A percentile compares a stretch with the other conserved stretches of the same genome.
These are phyloP conservation scores for Horisme vitalbata DNA, from an alignment of 2,888 invertebrate genomes.

Conservation along the genomic window DNA sequence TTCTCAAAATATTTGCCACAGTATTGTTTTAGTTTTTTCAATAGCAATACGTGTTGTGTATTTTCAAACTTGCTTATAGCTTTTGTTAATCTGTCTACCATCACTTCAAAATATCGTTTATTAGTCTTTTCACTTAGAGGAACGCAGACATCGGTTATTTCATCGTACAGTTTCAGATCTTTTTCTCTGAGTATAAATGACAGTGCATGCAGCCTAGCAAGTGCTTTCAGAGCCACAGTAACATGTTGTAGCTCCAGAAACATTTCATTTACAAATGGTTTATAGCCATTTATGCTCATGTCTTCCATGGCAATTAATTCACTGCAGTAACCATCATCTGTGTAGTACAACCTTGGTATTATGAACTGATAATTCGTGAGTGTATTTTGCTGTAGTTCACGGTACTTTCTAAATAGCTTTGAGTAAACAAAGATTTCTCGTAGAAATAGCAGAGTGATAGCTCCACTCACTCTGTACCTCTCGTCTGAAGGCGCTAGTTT, in stretches of 20 bases:
- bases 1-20: constrained; percentile 48
- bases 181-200: constrained; percentile 57
- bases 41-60: constrained; percentile 48
- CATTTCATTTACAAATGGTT: constrained; percentile 47
- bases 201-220: constrained; percentile 66
- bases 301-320: constrained; percentile 66
- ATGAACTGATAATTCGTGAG: constrained; percentile 34
- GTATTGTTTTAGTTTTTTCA: constrained; percentile 48
- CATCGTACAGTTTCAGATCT: constrained; percentile 43
- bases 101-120: constrained; percentile 59
- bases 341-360: constrained; percentile 59
- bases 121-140: constrained; percentile 56
- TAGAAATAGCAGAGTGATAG: constrained; percentile 61
- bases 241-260: constrained; percentile 64
- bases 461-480: constrained; percentile 65
- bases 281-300: constrained; percentile 57
- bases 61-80: constrained; percentile 53
- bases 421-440: constrained; percentile 67
- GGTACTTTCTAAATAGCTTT: constrained; percentile 50
- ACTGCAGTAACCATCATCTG: constrained; percentile 55
- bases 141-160: constrained; percentile 50
- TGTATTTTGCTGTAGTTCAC: constrained; percentile 43
- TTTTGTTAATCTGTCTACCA: constrained; percentile 62
- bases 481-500: constrained; percentile 72
- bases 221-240: constrained; percentile 49